phyloP scores from a whole-genome alignment of 2,888 invertebrate genomes.

The Megalurothrips usitatus region DNA sequence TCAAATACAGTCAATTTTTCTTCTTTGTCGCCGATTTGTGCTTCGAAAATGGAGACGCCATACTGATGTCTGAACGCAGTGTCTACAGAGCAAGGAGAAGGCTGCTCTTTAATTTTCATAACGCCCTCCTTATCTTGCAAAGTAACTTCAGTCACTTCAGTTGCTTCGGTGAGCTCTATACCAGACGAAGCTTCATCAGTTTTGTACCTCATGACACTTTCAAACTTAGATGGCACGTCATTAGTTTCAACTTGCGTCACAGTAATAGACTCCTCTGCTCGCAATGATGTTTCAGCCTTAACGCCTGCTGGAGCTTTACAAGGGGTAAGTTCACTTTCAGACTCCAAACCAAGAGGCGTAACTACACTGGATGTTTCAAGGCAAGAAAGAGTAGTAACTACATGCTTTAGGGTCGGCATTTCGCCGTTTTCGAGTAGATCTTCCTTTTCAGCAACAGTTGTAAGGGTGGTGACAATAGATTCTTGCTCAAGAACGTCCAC shows the following conservation, averaged over 20 bases:
- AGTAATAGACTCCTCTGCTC: constrained; percentile 56
- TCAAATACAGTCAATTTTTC: constrained; percentile 52
- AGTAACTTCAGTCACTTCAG: constrained; percentile 56
- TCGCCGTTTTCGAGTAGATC: constrained; percentile 49
- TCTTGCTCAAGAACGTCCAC: constrained; percentile 59
- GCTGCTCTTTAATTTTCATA: constrained; percentile 44
- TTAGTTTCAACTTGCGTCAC: constrained; percentile 57
- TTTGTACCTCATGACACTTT: constrained; percentile 53
- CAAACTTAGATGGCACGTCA: constrained; percentile 53
- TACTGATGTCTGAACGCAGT: constrained; percentile 56
- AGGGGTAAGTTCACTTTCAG: constrained; percentile 55
- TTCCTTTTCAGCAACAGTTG: constrained; percentile 59
- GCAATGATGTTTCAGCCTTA: constrained; percentile 56
- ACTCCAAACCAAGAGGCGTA: constrained; percentile 61
- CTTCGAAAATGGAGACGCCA: constrained; percentile 59
- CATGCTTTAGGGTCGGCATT: constrained; percentile 45
- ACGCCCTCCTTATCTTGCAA: constrained; percentile 62
- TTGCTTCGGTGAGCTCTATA: constrained; percentile 60
- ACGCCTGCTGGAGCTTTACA: constrained; percentile 52
- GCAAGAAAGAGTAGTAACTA: constrained; percentile 49
- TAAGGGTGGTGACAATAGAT: constrained; percentile 54
- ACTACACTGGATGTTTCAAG: constrained; percentile 57
- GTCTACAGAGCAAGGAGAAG: constrained; percentile 47
- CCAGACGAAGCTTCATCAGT: constrained; percentile 52
- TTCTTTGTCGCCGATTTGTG: constrained; percentile 63